A percentile compares a stretch with the other conserved stretches of the same genome.
Conservation (phyloP, 2,113 vertebrate genomes). For the Saimiri boliviensis region DNA sequence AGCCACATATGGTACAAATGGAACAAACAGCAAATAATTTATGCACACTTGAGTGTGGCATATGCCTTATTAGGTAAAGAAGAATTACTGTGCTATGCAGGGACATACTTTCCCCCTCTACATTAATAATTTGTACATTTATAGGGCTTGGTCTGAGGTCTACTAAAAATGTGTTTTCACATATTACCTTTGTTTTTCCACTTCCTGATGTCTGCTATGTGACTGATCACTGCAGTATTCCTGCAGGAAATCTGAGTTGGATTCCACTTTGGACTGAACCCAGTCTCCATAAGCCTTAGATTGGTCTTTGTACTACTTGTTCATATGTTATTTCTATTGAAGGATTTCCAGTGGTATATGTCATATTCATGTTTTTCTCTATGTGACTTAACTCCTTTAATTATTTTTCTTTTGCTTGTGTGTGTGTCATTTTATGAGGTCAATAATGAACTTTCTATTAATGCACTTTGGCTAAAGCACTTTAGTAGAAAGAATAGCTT, state of each 20-base stretch:
- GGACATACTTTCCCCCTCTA: constrained; percentile 11
- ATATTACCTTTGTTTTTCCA: not conserved
- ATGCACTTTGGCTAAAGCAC: constrained; percentile 41
- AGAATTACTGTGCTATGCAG: constrained; percentile 43
- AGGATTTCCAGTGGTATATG: not conserved
- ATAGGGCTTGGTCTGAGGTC: not conserved
- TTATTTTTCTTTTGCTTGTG: constrained; percentile 35
- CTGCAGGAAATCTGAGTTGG: not conserved
- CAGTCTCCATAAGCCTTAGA: not conserved
- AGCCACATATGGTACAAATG: constrained; percentile 9
- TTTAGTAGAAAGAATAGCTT: constrained; percentile 56
- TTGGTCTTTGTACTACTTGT: not conserved
- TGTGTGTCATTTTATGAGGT: constrained; percentile 23
- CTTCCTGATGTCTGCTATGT: not conserved
- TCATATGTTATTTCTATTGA: constrained; percentile 1
- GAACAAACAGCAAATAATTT: constrained; percentile 70
- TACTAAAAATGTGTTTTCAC: constrained; percentile 46
- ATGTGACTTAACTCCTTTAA: not conserved
- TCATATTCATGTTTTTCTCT: constrained; percentile 43
- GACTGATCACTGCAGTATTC: not conserved
- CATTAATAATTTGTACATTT: constrained; percentile 68
- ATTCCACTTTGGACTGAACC: not conserved
- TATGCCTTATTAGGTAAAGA: constrained; percentile 64
- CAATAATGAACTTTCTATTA: constrained; percentile 58
- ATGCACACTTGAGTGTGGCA: constrained; percentile 49